These are phyloP conservation scores for Macropus fuliginosus DNA, from an alignment of 2,797 vertebrate species.

Conservation along the genomic window DNA sequence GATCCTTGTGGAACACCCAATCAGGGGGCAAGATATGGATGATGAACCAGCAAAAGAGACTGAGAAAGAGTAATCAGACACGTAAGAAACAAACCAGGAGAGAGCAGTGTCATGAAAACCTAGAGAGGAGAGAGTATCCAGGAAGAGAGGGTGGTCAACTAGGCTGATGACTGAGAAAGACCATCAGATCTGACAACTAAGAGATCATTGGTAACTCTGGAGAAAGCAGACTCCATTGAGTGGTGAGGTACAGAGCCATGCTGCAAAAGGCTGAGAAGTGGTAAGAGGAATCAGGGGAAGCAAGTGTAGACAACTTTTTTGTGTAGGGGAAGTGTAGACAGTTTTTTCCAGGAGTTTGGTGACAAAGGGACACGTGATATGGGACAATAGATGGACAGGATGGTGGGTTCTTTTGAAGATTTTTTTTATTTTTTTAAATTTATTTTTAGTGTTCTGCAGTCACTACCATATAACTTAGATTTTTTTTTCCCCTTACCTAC, in stretches of 20 bases:
- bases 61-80: background rate
- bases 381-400: background rate
- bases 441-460: no score
- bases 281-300: no score
- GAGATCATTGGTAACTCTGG: no score
- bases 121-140: background rate
- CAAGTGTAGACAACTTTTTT: no score
- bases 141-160: background rate
- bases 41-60: background rate
- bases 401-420: background rate
- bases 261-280: no score
- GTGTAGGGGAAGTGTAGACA: background rate
- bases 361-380: no score
- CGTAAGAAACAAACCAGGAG: background rate
- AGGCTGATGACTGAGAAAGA: background rate
- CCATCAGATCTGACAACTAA: background rate
- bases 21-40: background rate
- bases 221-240: no score
- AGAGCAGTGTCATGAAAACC: background rate
- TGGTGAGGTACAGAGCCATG: no score
- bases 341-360: background rate
- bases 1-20: background rate
- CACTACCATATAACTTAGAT: no score
- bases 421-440: background rate
- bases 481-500: no score